phyloP scores from a whole-genome alignment of 2,888 invertebrate species.

The Clistopyga incitator region DNA sequence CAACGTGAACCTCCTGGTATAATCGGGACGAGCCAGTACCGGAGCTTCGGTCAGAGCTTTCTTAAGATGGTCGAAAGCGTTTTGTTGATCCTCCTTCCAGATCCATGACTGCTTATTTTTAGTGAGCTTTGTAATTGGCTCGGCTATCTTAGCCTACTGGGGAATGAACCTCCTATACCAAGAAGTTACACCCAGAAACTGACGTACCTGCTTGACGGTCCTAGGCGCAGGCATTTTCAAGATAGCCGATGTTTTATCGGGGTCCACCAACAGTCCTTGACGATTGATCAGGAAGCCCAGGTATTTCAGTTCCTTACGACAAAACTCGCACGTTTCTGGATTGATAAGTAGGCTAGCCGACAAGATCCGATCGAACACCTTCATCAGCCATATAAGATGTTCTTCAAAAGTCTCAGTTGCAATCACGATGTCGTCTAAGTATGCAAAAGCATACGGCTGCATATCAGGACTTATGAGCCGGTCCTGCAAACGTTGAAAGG shows the following conservation, averaged over 20 bases:
- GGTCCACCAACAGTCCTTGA: not conserved
- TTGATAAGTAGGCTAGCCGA: constrained; percentile 37
- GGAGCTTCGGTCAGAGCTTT: no score
- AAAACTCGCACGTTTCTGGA: constrained; percentile 58
- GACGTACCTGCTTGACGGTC: constrained; percentile 57
- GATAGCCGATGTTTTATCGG: constrained; percentile 31
- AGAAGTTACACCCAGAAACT: constrained; percentile 72
- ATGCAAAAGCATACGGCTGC: constrained; percentile 54
- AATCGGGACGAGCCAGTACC: no score
- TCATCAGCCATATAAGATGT: constrained; percentile 38
- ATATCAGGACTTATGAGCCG: constrained; percentile 54
- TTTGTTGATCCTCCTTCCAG: no score
- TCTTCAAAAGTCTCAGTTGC: constrained; percentile 57
- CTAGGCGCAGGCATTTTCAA: constrained; percentile 29
- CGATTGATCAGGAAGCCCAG: constrained; percentile 44
- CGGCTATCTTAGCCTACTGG: constrained; percentile 58
- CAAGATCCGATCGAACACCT: constrained; percentile 26
- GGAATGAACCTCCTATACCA: constrained; percentile 73
- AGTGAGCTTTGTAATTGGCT: constrained; percentile 66
- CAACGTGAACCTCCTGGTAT: constrained; percentile 43
- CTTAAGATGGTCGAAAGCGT: no score
- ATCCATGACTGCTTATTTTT: no score
- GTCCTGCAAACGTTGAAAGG: constrained; percentile 62
- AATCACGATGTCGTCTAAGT: constrained; percentile 63
- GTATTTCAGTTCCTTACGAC: constrained; percentile 47